A percentile compares a stretch with the other conserved stretches of the same genome.
phyloP scores from a whole-genome alignment of 2,797 vertebrate genomes.

The Megalops cyprinoides region DNA sequence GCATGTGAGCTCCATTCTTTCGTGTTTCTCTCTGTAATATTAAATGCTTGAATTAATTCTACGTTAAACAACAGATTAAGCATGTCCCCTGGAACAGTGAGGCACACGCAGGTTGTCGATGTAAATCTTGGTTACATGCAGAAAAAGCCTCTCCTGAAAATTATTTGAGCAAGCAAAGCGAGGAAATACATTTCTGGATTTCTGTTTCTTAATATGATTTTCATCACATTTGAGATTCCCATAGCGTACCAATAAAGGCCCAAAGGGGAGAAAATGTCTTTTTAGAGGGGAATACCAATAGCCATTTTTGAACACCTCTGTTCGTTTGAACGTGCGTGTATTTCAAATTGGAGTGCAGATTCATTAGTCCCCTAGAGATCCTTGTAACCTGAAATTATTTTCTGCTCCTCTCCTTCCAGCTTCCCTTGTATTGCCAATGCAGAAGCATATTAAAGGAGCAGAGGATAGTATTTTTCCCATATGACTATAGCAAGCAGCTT shows the following conservation, averaged over 20 bases:
- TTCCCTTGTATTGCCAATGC: background rate
- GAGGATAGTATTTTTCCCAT: background rate
- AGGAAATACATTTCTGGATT: background rate
- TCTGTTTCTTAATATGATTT: background rate
- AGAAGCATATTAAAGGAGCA: background rate
- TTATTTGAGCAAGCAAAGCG: background rate
- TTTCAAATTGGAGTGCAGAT: background rate
- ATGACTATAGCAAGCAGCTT: background rate
- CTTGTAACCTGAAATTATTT: background rate
- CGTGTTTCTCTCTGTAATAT: background rate
- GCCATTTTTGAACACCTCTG: background rate
- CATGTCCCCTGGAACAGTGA: background rate
- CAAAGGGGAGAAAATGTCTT: background rate
- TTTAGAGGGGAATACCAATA: background rate
- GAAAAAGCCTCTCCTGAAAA: background rate
- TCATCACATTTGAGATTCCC: background rate
- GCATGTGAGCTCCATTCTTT: background rate
- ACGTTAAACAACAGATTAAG: background rate
- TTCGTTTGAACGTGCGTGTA: background rate
- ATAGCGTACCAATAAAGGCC: background rate
- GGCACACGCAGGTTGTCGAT: background rate
- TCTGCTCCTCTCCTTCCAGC: background rate
- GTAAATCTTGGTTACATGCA: background rate
- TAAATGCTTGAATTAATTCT: background rate
- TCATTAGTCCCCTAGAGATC: background rate